Percentiles rank a stretch among this genome's conserved stretches.
Evolutionary conservation across 2,113 vertebrate genomes (phyloP).

Genomic region (Microcebus ravelobensis): DNA sequence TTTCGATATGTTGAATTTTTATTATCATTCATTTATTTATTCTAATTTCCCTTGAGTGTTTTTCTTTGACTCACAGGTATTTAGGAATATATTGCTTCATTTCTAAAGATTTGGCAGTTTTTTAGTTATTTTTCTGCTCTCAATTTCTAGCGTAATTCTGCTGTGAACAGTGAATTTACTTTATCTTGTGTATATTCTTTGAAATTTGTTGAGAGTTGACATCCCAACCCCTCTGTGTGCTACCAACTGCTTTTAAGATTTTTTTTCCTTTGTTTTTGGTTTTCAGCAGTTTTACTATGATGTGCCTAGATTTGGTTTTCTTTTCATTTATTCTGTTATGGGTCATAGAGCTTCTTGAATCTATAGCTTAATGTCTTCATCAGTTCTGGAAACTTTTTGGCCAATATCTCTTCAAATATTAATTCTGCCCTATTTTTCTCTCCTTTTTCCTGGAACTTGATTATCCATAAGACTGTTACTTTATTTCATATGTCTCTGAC

Average conservation of each 20-base stretch:
- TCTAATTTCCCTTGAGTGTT: background rate
- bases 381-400: background rate
- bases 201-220: conserved; percentile 18
- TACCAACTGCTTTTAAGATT: background rate
- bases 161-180: background rate
- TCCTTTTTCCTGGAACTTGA: background rate
- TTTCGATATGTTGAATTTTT: conserved; percentile 6
- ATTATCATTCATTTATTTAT: background rate
- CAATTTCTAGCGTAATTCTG: background rate
- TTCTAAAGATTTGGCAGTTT: background rate
- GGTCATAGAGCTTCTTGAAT: background rate
- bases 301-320: background rate
- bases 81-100: conserved; percentile 1
- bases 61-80: background rate
- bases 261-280: background rate
- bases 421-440: background rate
- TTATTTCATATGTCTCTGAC: background rate
- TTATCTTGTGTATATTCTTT: background rate
- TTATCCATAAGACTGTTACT: background rate
- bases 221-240: background rate
- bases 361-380: background rate
- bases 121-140: background rate
- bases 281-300: background rate
- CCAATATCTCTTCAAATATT: background rate
- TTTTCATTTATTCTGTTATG: background rate